Evolutionary conservation across 2,797 vertebrate genomes (phyloP).

Genomic region (Benthosema pterotum): DNA sequence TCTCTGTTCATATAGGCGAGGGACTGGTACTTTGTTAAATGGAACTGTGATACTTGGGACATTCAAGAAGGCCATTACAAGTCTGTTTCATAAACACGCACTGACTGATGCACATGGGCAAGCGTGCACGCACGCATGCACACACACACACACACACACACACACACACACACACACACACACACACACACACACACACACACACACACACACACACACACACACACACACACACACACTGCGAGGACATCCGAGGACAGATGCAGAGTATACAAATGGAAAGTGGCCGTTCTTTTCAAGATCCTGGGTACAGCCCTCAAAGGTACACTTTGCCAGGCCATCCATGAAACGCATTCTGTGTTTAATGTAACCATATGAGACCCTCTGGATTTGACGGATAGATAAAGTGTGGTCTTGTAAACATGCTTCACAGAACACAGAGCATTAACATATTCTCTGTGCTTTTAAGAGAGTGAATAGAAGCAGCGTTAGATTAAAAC

Average conservation of each 20-base stretch:
- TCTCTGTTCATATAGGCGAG: slow-evolving; percentile 16
- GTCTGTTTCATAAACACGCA: slow-evolving; percentile 4
- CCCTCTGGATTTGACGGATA: slow-evolving; percentile 26
- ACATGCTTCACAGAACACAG: slow-evolving; percentile 20
- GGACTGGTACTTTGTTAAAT: slow-evolving; percentile 12
- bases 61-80: slow-evolving; percentile 10
- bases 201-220: slow-evolving; percentile 2
- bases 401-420: slow-evolving; percentile 27
- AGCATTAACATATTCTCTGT: slow-evolving; percentile 31
- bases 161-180: no score
- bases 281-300: slow-evolving; percentile 13
- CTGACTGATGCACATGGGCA: background rate
- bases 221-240: background rate
- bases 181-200: background rate
- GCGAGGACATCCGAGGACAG: background rate
- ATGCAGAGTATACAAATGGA: slow-evolving; percentile 29
- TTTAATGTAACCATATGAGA: slow-evolving; percentile 46
- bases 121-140: background rate
- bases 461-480: slow-evolving; percentile 3
- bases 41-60: background rate
- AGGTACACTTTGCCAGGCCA: slow-evolving; percentile 26
- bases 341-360: slow-evolving; percentile 44
- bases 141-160: no score
- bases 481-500: background rate
- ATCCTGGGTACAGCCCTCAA: slow-evolving; percentile 22